Percentiles rank a stretch among this genome's conserved stretches.
Evolutionary conservation across 2,797 vertebrate genomes (phyloP).

Genomic region (Cetoscarus ocellatus): DNA sequence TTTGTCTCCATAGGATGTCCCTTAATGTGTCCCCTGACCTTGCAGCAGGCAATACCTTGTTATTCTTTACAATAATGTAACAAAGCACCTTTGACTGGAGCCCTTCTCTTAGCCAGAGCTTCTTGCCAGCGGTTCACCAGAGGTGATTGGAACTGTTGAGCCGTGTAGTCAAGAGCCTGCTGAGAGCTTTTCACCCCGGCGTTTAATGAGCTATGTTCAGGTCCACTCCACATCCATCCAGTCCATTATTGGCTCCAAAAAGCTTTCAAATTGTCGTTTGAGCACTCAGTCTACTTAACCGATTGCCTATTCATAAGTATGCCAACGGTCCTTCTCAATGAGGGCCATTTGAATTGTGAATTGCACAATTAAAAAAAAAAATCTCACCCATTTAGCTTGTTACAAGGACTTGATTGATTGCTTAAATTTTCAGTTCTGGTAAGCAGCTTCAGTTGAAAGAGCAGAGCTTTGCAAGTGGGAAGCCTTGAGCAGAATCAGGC

Average conservation of each 20-base stretch:
- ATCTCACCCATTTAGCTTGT: conserved; percentile 8
- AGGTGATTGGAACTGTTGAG: conserved; percentile 71
- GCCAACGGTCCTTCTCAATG: conserved; percentile 40
- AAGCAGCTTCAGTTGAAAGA: not conserved
- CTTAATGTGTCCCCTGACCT: conserved; percentile 40
- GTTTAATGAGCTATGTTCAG: conserved; percentile 79
- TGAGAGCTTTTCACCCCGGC: conserved; percentile 72
- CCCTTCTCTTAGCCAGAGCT: conserved; percentile 45
- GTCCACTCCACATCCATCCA: conserved; percentile 76
- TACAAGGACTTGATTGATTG: conserved; percentile 17
- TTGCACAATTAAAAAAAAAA: conserved; percentile 41
- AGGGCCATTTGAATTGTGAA: conserved; percentile 39
- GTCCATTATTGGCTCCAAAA: conserved; percentile 74
- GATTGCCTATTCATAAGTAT: conserved; percentile 64
- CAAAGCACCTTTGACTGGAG: conserved; percentile 66
- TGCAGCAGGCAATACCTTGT: conserved; percentile 27
- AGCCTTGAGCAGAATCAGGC: not conserved
- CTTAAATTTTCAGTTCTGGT: conserved; percentile 5
- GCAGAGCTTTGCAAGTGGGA: not conserved
- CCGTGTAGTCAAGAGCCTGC: conserved; percentile 63
- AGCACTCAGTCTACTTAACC: conserved; percentile 69
- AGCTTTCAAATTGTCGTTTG: conserved; percentile 75
- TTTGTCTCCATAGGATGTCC: conserved; percentile 30
- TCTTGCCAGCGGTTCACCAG: conserved; percentile 52
- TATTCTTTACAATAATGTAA: conserved; percentile 54